phyloP scores from a whole-genome alignment of 1,140 invertebrate genomes.

The Homarus americanus region DNA sequence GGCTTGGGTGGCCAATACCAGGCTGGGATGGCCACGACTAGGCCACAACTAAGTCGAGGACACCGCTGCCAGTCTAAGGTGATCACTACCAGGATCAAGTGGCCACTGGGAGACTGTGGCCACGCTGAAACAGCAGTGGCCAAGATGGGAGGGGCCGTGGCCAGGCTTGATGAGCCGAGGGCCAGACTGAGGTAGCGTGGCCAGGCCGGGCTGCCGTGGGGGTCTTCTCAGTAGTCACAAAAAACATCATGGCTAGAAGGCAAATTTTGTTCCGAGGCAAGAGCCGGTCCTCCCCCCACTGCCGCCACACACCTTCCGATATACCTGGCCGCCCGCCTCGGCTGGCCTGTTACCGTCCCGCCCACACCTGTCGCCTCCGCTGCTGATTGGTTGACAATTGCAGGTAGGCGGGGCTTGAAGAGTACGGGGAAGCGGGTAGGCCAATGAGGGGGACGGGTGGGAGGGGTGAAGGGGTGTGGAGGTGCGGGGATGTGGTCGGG shows the following conservation, averaged over 20 bases:
- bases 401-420: neutral
- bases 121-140: neutral
- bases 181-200: conserved; percentile 12
- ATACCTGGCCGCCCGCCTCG: conserved; percentile 21
- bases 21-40: no score
- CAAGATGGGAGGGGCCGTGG: neutral
- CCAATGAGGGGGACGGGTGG: neutral
- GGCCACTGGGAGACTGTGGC: neutral
- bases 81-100: no score
- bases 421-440: neutral
- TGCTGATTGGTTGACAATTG: neutral
- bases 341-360: neutral
- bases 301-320: neutral
- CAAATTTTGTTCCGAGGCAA: conserved; percentile 52
- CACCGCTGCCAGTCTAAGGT: no score
- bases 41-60: no score
- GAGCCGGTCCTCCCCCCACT: neutral
- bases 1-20: neutral
- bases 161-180: no score
- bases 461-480: neutral
- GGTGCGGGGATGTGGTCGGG: conserved; percentile 3
- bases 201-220: neutral
- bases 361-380: neutral
- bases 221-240: conserved; percentile 3
- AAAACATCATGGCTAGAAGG: conserved; percentile 58